phyloP scores from a whole-genome alignment of 2,888 invertebrate genomes.

The Coelopa pilipes region DNA sequence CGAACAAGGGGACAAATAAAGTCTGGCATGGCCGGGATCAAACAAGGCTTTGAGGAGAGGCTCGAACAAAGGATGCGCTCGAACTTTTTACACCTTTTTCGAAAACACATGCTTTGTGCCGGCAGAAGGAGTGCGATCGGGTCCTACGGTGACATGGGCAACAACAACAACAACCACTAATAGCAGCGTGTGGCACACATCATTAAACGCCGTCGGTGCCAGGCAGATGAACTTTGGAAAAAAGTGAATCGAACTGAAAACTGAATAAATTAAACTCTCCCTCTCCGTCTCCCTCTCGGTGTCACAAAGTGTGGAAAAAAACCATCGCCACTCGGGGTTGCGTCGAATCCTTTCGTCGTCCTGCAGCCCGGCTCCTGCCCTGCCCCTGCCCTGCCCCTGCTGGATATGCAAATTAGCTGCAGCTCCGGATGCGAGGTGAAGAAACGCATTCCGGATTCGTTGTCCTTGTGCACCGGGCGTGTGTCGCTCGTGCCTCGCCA shows the following conservation, averaged over 20 bases:
- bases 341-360: too few relatives aligned
- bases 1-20: not conserved
- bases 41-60: not conserved
- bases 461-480: too few relatives aligned
- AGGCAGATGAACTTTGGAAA: too few relatives aligned
- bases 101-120: conserved; percentile 37
- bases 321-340: not conserved
- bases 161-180: conserved; percentile 1
- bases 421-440: too few relatives aligned
- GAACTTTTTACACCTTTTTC: conserved; percentile 56
- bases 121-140: not conserved
- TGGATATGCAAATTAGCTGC: conserved; percentile 58
- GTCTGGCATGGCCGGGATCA: not conserved
- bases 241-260: not conserved
- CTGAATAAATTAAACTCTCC: conserved; percentile 12
- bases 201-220: conserved; percentile 1
- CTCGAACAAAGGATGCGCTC: conserved; percentile 52
- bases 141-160: not conserved
- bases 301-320: too few relatives aligned
- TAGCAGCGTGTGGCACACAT: conserved; percentile 25
- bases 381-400: conserved; percentile 18
- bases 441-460: too few relatives aligned
- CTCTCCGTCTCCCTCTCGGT: too few relatives aligned
- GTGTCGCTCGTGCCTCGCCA: too few relatives aligned
- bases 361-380: conserved; percentile 5